Percentiles rank a stretch among this genome's conserved stretches.
phyloP scores from a whole-genome alignment of 2,113 vertebrate genomes.

The Trogon surrucura region DNA sequence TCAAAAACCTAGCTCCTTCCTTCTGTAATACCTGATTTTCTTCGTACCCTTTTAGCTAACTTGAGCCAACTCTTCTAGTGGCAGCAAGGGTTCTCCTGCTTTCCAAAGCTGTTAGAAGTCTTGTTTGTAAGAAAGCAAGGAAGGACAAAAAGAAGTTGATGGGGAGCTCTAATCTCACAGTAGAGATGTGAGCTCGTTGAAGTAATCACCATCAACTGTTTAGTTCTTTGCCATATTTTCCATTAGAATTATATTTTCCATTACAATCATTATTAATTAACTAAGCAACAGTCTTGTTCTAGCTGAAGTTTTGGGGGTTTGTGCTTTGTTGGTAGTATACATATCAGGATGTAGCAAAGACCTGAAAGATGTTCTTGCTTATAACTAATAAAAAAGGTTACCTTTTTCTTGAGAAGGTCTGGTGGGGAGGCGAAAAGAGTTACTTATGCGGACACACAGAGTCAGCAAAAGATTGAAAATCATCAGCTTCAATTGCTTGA shows the following conservation, averaged over 20 bases:
- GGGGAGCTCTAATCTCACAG: not conserved
- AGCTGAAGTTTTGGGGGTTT: not conserved
- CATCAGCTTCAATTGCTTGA: not conserved
- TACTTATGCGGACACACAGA: not conserved
- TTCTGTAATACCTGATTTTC: not conserved
- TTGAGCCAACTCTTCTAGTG: not conserved
- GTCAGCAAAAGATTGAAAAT: not conserved
- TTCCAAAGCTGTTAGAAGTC: not conserved
- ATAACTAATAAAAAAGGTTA: not conserved
- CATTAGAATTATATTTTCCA: not conserved
- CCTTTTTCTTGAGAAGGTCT: not conserved
- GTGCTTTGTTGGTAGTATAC: not conserved
- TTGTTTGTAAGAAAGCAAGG: not conserved
- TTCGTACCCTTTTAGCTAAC: not conserved
- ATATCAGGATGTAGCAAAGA: not conserved
- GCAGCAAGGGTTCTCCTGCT: not conserved
- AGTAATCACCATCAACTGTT: not conserved
- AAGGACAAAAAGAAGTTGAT: not conserved
- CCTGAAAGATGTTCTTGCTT: not conserved
- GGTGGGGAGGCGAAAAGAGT: not conserved
- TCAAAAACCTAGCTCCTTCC: not conserved
- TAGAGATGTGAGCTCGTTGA: not conserved
- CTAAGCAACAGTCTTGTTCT: not conserved
- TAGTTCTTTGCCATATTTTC: not conserved
- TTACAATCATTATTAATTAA: not conserved